These are phyloP conservation scores for Agonopterix heracliana DNA, from an alignment of 2,888 invertebrate genomes.

Conservation along the genomic window DNA sequence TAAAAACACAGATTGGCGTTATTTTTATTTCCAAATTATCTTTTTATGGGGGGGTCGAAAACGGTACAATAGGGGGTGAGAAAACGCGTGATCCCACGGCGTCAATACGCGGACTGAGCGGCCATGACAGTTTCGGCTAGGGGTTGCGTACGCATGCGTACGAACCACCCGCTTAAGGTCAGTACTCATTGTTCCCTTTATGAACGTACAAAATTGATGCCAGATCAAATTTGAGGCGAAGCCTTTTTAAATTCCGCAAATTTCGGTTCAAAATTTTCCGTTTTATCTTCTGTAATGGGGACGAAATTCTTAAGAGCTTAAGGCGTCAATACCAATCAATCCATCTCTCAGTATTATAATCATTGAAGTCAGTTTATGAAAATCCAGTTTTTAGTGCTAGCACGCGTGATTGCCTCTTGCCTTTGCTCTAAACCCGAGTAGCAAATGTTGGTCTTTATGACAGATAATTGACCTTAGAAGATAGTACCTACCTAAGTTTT, in stretches of 20 bases:
- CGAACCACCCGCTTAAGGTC: conserved; percentile 37
- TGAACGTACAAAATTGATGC: conserved; percentile 26
- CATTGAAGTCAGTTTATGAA: no score
- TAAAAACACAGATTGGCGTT: conserved; percentile 19
- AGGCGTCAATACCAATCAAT: no score
- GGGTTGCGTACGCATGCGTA: conserved; percentile 59
- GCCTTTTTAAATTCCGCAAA: neutral
- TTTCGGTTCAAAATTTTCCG: neutral
- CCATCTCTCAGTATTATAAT: no score
- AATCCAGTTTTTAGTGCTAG: no score
- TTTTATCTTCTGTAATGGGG: neutral
- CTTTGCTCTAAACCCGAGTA: no score
- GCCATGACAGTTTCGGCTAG: conserved; percentile 64
- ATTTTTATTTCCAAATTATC: conserved; percentile 1
- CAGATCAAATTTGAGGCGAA: conserved; percentile 31
- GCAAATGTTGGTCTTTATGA: no score
- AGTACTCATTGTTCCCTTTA: conserved; percentile 52
- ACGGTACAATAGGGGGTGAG: conserved; percentile 13
- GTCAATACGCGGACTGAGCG: conserved; percentile 67
- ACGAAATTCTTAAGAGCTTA: no score
- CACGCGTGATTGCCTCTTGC: no score
- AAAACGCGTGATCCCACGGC: conserved; percentile 44
- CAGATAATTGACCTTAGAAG: no score
- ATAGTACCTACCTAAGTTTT: no score
- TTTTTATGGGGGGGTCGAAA: conserved; percentile 11